phyloP scores from a whole-genome alignment of 1,140 invertebrate species.

The Copidosoma floridanum region DNA sequence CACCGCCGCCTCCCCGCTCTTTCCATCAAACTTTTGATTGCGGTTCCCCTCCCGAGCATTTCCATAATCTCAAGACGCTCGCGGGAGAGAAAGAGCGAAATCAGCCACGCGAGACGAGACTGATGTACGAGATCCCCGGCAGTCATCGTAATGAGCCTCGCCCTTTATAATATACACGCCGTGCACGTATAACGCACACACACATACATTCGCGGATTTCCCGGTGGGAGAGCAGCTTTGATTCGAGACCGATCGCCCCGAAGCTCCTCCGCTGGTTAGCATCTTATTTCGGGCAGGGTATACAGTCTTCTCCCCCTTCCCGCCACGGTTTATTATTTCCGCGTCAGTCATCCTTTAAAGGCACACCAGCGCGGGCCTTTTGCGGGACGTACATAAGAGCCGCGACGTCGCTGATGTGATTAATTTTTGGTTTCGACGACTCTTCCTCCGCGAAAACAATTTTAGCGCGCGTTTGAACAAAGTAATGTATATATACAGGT shows the following conservation, averaged over 20 bases:
- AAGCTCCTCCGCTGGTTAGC: constrained; percentile 3
- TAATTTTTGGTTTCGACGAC: too few relatives aligned
- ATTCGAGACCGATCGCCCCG: constrained; percentile 6
- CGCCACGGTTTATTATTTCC: background rate
- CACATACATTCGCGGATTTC: constrained; percentile 7
- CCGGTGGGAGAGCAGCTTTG: constrained; percentile 1
- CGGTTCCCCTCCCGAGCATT: constrained; percentile 6
- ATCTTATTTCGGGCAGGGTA: constrained; percentile 7
- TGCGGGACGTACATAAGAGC: too few relatives aligned
- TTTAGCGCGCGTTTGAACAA: too few relatives aligned
- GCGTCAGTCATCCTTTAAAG: background rate
- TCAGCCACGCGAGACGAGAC: constrained; percentile 15
- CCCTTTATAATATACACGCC: too few relatives aligned
- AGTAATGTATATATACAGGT: too few relatives aligned
- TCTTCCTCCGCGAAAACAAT: too few relatives aligned
- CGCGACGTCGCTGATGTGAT: too few relatives aligned
- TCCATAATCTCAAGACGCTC: constrained; percentile 25
- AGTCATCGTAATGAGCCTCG: constrained; percentile 18
- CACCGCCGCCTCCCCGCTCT: background rate
- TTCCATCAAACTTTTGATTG: constrained; percentile 26
- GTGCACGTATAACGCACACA: background rate
- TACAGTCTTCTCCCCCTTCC: background rate
- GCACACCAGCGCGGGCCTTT: background rate
- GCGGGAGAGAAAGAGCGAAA: too few relatives aligned
- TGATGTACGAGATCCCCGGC: constrained; percentile 2